These are phyloP conservation scores for Miltochrista miniata DNA, from an alignment of 2,888 invertebrate species.

Conservation along the genomic window DNA sequence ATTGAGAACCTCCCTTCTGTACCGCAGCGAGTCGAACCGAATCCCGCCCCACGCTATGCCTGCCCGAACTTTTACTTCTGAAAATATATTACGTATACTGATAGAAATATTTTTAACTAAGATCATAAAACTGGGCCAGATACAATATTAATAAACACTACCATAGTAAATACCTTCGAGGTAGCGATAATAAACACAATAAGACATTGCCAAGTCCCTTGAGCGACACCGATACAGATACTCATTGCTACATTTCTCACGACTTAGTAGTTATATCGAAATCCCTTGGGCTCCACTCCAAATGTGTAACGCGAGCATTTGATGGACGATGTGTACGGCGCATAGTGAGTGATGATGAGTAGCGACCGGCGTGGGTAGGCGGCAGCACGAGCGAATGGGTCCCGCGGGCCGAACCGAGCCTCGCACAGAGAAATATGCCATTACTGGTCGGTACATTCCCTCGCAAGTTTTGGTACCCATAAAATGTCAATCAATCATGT, in stretches of 20 bases:
- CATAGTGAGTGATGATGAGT: constrained; percentile 15
- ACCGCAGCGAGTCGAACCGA: not conserved
- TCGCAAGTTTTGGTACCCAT: too few species aligned
- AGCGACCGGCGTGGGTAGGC: not conserved
- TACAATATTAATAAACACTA: not conserved
- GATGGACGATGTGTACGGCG: constrained; percentile 9
- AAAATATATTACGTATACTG: not conserved
- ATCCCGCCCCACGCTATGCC: not conserved
- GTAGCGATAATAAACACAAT: not conserved
- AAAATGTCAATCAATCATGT: too few species aligned
- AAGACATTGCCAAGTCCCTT: not conserved
- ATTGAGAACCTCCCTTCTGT: constrained; percentile 17
- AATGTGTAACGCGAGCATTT: constrained; percentile 6
- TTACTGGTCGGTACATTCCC: too few species aligned
- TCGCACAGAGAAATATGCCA: too few species aligned
- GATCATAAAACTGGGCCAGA: not conserved
- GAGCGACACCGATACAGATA: not conserved
- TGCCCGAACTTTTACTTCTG: not conserved
- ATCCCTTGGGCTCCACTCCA: not conserved
- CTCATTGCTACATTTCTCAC: not conserved
- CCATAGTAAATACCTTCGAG: not conserved
- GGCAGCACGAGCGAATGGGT: not conserved
- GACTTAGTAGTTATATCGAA: not conserved
- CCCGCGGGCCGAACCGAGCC: not conserved
- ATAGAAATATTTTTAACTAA: not conserved